phyloP scores from a whole-genome alignment of 2,888 invertebrate species.

The Resseliella maxima region DNA sequence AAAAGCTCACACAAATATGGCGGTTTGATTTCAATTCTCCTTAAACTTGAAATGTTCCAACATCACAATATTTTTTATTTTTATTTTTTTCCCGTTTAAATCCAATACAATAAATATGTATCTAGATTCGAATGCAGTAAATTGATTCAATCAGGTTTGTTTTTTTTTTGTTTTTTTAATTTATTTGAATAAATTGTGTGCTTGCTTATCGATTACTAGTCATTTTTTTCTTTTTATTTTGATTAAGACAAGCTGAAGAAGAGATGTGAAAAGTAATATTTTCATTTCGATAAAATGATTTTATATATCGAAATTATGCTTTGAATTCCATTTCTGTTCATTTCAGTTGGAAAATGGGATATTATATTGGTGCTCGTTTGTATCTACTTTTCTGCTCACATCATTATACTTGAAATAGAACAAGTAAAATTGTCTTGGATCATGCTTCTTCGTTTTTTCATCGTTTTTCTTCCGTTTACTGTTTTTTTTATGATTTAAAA shows the following conservation, averaged over 20 bases:
- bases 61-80: background rate
- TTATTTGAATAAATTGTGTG: slow-evolving; percentile 30
- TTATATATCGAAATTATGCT: background rate
- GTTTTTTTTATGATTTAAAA: slow-evolving; percentile 36
- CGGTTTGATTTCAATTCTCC: background rate
- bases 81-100: background rate
- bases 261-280: background rate
- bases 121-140: background rate
- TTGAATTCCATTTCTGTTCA: background rate
- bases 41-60: background rate
- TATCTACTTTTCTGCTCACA: background rate
- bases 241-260: slow-evolving; percentile 35
- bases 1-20: background rate
- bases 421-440: background rate
- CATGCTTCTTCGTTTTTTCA: background rate
- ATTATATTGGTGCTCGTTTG: background rate
- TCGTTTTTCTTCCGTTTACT: background rate
- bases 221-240: background rate
- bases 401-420: background rate
- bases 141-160: slow-evolving; percentile 32
- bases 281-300: background rate
- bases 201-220: slow-evolving; percentile 16
- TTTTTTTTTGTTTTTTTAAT: no score
- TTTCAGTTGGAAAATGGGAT: no score
- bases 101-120: background rate